These are phyloP conservation scores for Eucera pruinosa DNA, from an alignment of 2,888 invertebrate genomes.

Conservation along the genomic window DNA sequence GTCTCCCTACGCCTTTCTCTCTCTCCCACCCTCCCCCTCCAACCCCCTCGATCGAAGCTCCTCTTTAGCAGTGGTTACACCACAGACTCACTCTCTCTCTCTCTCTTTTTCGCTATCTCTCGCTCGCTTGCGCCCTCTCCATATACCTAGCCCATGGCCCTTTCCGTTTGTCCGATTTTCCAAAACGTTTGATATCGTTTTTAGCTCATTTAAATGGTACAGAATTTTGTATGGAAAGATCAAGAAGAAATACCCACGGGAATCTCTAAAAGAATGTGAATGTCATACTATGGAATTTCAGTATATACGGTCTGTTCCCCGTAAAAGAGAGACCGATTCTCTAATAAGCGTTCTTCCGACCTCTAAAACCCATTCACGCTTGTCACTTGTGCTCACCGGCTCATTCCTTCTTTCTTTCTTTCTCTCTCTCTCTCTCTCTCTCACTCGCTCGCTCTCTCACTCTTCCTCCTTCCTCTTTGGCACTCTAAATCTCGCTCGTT, in stretches of 20 bases:
- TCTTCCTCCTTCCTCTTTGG: slow-evolving; percentile 16
- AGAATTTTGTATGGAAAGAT: neutral
- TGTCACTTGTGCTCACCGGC: slow-evolving; percentile 28
- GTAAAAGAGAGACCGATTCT: neutral
- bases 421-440: slow-evolving; percentile 20
- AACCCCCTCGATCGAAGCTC: slow-evolving; percentile 73
- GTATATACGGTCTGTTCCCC: slow-evolving; percentile 1
- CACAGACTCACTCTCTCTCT: slow-evolving; percentile 78
- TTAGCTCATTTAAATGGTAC: neutral
- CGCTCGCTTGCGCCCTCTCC: slow-evolving; percentile 15
- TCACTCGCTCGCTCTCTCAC: neutral
- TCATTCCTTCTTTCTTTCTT: slow-evolving; percentile 18
- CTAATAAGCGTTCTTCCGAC: slow-evolving; percentile 26
- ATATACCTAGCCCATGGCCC: slow-evolving; percentile 1
- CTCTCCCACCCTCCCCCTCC: slow-evolving; percentile 56
- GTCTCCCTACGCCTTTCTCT: slow-evolving; percentile 55
- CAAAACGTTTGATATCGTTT: slow-evolving; percentile 2
- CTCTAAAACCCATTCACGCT: slow-evolving; percentile 44
- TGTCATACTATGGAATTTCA: slow-evolving; percentile 11
- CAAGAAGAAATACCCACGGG: neutral
- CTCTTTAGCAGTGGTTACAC: slow-evolving; percentile 83
- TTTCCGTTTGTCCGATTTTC: slow-evolving; percentile 31
- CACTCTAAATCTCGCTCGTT: slow-evolving; percentile 36
- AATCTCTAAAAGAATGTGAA: neutral
- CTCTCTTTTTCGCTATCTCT: slow-evolving; percentile 39